A percentile compares a stretch with the other conserved stretches of the same genome.
phyloP scores from a whole-genome alignment of 2,797 vertebrate genomes.

The Huso huso region DNA sequence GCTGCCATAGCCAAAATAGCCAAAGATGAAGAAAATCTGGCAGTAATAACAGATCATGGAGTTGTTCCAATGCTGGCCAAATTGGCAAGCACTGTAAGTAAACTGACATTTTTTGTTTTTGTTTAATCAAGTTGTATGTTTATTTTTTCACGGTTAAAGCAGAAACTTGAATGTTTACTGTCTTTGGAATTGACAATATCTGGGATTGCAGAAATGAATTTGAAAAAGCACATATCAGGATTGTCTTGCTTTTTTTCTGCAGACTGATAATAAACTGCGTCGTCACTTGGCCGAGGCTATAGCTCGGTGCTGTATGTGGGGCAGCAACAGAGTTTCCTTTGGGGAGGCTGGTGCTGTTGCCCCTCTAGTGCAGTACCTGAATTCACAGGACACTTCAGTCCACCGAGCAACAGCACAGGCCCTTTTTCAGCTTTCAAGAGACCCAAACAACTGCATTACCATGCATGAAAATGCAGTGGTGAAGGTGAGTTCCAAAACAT shows the following conservation, averaged over 20 bases:
- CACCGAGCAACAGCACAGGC: conserved; percentile 75
- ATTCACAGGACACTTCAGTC: conserved; percentile 62
- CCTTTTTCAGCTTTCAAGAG: conserved; percentile 78
- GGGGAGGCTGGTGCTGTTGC: conserved; percentile 74
- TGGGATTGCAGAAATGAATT: too few relatives aligned
- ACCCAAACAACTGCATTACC: conserved; percentile 77
- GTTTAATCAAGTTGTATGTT: too few relatives aligned
- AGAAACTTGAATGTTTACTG: too few relatives aligned
- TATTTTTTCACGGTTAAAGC: too few relatives aligned
- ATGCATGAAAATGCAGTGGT: conserved; percentile 78
- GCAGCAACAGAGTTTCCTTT: conserved; percentile 70
- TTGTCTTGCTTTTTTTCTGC: conserved; percentile 13
- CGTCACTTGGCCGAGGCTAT: conserved; percentile 80
- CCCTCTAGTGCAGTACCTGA: conserved; percentile 75
- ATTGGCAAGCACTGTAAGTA: conserved; percentile 82
- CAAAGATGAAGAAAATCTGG: conserved; percentile 87
- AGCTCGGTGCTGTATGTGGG: conserved; percentile 76
- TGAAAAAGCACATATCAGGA: too few relatives aligned
- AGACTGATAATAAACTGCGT: conserved; percentile 75
- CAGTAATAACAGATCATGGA: conserved; percentile 81
- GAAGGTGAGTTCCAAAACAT: conserved; percentile 58
- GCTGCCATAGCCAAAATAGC: conserved; percentile 86
- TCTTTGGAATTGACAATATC: too few relatives aligned
- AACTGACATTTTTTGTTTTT: background rate
- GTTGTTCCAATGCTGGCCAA: conserved; percentile 78